Evolutionary conservation across 1,140 invertebrate genomes (phyloP), one percentile per base, ranked within the genome.

Genomic region (Diachasmimorpha longicaudata): DNA sequence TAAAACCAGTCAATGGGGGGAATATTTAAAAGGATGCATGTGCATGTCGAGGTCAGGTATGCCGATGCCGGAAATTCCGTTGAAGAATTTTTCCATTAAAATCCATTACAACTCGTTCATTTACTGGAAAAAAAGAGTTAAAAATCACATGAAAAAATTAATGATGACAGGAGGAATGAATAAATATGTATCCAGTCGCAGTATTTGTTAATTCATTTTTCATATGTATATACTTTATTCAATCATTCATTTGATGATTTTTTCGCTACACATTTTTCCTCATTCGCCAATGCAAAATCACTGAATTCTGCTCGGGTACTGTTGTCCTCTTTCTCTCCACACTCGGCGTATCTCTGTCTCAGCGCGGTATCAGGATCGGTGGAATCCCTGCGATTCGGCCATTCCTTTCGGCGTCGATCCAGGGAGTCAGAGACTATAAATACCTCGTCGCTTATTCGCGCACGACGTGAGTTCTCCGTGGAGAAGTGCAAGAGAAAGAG

Each of bases 321-420:
- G 10, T 21, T 21, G 66, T 25, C 36, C 46, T 63, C 67, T 70
- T 39, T 72, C 52, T 19, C 37, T 71, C 37, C 70, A 52, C 44
- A 4, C 42, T 31, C 46, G 4, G 21, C 42, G 42, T 52, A 58
- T 63, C 52, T 44, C 37, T 16, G 37, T 48, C 21, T 73, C 44
- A 42, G 25, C 36, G 71, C 1, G 68, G 70, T 76, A 70, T 75
- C 72, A 67, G 77, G 67, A 70, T 76, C 48, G 36, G 78, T 78
- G 83, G 83, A 85, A 84, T 85, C 83, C 74, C 76, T 74, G 82
- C 79, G 82, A 85, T 85, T 84, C 77, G 79, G 75, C 80, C 80
- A 73, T 79, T 79, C 76, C 76, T 77, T 76, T 76, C 76, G 76
- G 73, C 78, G 78, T 79, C 66, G 79, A 78, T 72, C 63, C 77